phyloP scores from a whole-genome alignment of 2,113 vertebrate genomes.

The Amazona vittata region DNA sequence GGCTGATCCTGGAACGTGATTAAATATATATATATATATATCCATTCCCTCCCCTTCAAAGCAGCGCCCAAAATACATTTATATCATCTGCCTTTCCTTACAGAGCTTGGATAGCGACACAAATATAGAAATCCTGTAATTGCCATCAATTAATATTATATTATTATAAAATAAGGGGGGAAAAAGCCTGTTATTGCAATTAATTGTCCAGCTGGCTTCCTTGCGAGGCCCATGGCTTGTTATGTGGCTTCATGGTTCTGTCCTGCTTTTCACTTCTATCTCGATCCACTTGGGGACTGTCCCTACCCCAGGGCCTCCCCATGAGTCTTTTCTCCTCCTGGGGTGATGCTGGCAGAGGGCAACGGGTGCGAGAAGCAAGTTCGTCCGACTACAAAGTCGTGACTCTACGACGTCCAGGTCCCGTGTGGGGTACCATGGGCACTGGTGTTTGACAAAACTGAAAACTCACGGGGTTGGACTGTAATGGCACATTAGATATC shows the following conservation, averaged over 20 bases:
- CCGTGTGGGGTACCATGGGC: too few species aligned
- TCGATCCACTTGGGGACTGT: background rate
- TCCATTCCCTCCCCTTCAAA: background rate
- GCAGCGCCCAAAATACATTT: background rate
- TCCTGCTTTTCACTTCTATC: background rate
- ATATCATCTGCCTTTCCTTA: background rate
- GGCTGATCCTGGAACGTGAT: background rate
- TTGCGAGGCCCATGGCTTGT: accelerated
- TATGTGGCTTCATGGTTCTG: accelerated
- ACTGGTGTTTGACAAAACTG: too few species aligned
- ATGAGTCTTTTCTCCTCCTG: background rate
- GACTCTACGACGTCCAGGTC: too few species aligned
- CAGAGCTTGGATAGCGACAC: background rate
- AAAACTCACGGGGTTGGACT: too few species aligned
- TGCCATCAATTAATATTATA: conserved; percentile 37
- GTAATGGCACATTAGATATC: background rate
- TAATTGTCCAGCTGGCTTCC: background rate
- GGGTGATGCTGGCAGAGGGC: background rate
- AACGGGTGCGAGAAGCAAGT: background rate
- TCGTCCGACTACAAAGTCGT: too few species aligned
- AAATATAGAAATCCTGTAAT: background rate
- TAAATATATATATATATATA: background rate
- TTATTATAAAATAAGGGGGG: background rate
- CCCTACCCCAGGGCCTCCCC: background rate
- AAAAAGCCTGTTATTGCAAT: background rate